Evolutionary conservation across 1,140 invertebrate species (phyloP).

Genomic region (Meloidogyne floridensis): DNA sequence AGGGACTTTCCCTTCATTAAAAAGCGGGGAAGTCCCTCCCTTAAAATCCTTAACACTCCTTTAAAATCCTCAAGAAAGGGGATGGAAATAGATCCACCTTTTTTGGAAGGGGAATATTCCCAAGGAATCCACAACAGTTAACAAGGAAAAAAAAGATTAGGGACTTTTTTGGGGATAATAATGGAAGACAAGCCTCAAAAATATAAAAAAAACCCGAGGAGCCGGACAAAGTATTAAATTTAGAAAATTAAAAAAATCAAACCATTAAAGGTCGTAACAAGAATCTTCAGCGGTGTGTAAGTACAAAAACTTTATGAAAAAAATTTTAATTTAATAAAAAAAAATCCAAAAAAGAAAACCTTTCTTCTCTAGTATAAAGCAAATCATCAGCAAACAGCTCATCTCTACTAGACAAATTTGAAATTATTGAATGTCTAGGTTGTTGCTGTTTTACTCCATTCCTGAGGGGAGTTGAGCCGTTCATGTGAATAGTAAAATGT

Average conservation of each 20-base stretch:
- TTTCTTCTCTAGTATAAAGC: constrained; percentile 51
- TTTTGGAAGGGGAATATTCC: too few relatives aligned
- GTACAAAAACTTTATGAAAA: constrained; percentile 55
- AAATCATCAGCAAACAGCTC: constrained; percentile 58
- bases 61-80: too few relatives aligned
- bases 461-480: background rate
- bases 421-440: background rate
- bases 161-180: too few relatives aligned
- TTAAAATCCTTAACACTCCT: too few relatives aligned
- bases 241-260: background rate
- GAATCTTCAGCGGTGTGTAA: constrained; percentile 50
- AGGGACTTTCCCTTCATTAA: too few relatives aligned
- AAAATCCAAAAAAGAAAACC: constrained; percentile 32
- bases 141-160: too few relatives aligned
- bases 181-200: too few relatives aligned
- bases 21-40: too few relatives aligned
- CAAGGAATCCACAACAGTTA: too few relatives aligned
- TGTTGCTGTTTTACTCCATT: background rate
- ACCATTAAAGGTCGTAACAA: constrained; percentile 61
- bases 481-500: background rate
- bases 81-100: too few relatives aligned
- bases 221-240: background rate
- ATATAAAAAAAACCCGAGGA: too few relatives aligned
- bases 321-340: background rate
- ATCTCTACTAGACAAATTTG: constrained; percentile 22